Evolutionary conservation across 2,113 vertebrate species (phyloP).

Genomic region (Gyps fulvus): DNA sequence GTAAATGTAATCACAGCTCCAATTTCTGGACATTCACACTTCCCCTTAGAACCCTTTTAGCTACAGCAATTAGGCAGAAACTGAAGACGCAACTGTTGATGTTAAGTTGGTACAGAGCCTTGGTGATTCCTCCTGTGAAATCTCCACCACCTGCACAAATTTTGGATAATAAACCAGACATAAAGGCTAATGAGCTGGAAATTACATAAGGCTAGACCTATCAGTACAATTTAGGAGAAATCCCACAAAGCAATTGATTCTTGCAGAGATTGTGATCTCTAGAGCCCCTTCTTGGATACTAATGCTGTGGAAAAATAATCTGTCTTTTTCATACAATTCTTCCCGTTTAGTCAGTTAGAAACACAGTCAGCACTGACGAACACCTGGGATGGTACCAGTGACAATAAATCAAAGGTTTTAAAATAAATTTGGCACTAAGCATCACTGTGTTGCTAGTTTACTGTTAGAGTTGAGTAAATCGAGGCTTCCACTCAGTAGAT

Average conservation of each 20-base stretch:
- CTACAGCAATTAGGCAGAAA: neutral
- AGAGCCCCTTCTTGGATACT: neutral
- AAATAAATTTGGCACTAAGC: neutral
- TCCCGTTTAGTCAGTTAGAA: neutral
- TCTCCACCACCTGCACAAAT: neutral
- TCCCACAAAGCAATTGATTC: neutral
- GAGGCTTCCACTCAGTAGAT: neutral
- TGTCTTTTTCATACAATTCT: neutral
- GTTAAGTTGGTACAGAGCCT: neutral
- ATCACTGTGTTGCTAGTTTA: neutral
- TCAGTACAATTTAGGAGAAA: neutral
- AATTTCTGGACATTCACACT: neutral
- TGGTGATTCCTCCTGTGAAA: neutral
- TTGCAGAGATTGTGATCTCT: neutral
- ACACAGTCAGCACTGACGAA: neutral
- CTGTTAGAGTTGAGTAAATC: neutral
- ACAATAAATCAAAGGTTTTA: neutral
- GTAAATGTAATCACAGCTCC: neutral
- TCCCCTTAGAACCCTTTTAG: neutral
- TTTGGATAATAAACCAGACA: neutral
- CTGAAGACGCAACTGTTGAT: neutral
- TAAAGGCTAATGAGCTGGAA: neutral
- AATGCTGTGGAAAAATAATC: neutral
- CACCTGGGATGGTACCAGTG: neutral
- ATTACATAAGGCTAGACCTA: neutral